Percentiles rank a stretch among this genome's conserved stretches.
phyloP scores from a whole-genome alignment of 1,140 invertebrate species.

The Vanessa atalanta region DNA sequence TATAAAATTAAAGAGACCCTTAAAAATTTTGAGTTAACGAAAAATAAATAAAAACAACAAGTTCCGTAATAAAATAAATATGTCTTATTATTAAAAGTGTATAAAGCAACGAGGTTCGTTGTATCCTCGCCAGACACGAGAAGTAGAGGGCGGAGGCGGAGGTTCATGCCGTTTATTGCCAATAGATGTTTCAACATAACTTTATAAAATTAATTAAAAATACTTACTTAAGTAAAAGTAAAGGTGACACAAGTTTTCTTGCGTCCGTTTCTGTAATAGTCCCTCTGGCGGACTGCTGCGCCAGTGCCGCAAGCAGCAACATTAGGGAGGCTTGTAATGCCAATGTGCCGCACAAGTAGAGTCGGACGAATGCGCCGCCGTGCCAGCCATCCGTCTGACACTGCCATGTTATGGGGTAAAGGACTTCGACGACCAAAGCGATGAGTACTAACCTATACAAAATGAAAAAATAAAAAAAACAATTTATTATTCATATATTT shows the following conservation, averaged over 20 bases:
- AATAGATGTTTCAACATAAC: no score
- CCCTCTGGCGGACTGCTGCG: constrained; percentile 86
- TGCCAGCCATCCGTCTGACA: constrained; percentile 84
- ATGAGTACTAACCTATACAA: constrained; percentile 84
- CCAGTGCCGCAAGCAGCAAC: constrained; percentile 83
- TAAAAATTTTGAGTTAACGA: no score
- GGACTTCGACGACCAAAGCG: constrained; percentile 82
- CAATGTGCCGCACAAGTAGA: constrained; percentile 85
- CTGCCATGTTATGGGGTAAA: constrained; percentile 82
- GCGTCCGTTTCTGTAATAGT: constrained; percentile 86
- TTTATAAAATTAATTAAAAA: neutral
- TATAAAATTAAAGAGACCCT: no score
- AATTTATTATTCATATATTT: no score
- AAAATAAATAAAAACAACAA: no score
- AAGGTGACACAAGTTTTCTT: constrained; percentile 84
- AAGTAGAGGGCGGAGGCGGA: no score
- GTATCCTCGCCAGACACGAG: no score
- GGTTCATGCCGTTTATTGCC: no score
- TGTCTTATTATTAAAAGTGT: no score
- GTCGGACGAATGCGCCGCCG: constrained; percentile 85
- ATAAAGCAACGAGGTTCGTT: no score
- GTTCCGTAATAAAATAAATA: no score
- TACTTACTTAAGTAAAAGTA: constrained; percentile 86
- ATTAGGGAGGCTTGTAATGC: constrained; percentile 83
- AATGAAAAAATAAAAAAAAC: neutral